These are phyloP conservation scores for Gambusia affinis DNA, from an alignment of 2,113 vertebrate genomes.

Conservation along the genomic window DNA sequence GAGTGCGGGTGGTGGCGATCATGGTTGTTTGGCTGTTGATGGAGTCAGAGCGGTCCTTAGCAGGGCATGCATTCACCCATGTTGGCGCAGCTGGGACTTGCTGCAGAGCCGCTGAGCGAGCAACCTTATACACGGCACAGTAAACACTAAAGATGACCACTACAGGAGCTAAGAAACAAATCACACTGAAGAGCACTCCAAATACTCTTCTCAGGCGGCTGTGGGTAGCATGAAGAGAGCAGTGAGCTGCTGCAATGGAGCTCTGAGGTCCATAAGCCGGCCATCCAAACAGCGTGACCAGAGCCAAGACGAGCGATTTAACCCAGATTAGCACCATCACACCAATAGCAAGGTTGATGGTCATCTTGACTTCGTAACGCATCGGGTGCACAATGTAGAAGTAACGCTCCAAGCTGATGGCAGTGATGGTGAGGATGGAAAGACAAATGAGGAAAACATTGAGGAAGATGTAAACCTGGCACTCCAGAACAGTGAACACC, in stretches of 20 bases:
- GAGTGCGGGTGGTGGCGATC: conserved; percentile 75
- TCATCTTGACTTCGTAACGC: conserved; percentile 90
- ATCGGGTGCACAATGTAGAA: conserved; percentile 93
- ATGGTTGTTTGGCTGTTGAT: conserved; percentile 89
- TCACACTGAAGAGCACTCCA: conserved; percentile 85
- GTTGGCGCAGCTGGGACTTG: conserved; percentile 70
- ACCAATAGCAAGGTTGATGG: conserved; percentile 82
- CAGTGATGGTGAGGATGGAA: conserved; percentile 89
- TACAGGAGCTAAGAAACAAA: conserved; percentile 87
- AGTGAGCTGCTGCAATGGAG: conserved; percentile 84
- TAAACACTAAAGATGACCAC: conserved; percentile 88
- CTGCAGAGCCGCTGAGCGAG: conserved; percentile 86
- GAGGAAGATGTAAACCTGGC: conserved; percentile 88
- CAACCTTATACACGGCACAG: conserved; percentile 89
- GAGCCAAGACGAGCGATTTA: conserved; percentile 81
- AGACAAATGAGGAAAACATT: conserved; percentile 91
- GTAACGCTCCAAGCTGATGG: conserved; percentile 92
- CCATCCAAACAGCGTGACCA: conserved; percentile 85
- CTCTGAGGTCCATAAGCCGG: conserved; percentile 79
- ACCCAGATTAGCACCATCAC: conserved; percentile 87
- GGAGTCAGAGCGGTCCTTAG: conserved; percentile 84
- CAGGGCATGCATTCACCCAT: conserved; percentile 67
- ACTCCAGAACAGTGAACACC: conserved; percentile 86
- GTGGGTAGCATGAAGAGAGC: conserved; percentile 86
- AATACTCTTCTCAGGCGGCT: conserved; percentile 83